phyloP scores from a whole-genome alignment of 2,113 vertebrate genomes.

The Anolis carolinensis region DNA sequence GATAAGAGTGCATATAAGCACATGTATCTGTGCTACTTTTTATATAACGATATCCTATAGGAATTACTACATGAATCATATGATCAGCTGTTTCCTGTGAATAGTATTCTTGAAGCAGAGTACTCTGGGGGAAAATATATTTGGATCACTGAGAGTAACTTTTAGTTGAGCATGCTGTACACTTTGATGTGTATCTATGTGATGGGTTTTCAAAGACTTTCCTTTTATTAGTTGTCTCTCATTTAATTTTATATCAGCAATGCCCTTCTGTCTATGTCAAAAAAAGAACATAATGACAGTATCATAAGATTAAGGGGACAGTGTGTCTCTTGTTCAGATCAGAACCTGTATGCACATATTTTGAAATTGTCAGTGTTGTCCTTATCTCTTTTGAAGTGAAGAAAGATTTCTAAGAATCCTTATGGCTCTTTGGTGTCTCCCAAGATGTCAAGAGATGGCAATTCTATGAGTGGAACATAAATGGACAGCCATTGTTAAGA shows the following conservation, averaged over 20 bases:
- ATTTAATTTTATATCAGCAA: constrained; percentile 15
- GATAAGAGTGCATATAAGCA: too few species aligned
- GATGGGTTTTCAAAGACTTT: constrained; percentile 17
- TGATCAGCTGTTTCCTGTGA: not conserved
- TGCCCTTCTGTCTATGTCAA: constrained; percentile 40
- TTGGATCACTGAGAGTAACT: not conserved
- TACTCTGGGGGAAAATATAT: too few species aligned
- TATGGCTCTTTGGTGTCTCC: constrained; percentile 50
- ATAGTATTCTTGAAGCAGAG: too few species aligned
- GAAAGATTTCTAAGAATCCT: constrained; percentile 31
- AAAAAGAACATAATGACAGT: constrained; percentile 2
- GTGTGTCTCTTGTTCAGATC: constrained; percentile 24
- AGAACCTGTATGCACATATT: constrained; percentile 20
- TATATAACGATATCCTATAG: not conserved
- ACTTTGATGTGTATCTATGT: constrained; percentile 30
- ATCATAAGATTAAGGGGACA: constrained; percentile 17
- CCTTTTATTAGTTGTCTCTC: constrained; percentile 18
- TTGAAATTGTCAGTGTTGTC: constrained; percentile 22
- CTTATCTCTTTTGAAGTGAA: constrained; percentile 27
- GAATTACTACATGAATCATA: not conserved
- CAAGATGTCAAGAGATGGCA: constrained; percentile 31
- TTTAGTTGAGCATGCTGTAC: not conserved
- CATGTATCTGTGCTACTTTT: not conserved
- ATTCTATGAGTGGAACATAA: constrained; percentile 41
- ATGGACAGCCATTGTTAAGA: constrained; percentile 42